Conservation (phyloP, 2,888 invertebrate species). For the Frankliniella fusca region DNA sequence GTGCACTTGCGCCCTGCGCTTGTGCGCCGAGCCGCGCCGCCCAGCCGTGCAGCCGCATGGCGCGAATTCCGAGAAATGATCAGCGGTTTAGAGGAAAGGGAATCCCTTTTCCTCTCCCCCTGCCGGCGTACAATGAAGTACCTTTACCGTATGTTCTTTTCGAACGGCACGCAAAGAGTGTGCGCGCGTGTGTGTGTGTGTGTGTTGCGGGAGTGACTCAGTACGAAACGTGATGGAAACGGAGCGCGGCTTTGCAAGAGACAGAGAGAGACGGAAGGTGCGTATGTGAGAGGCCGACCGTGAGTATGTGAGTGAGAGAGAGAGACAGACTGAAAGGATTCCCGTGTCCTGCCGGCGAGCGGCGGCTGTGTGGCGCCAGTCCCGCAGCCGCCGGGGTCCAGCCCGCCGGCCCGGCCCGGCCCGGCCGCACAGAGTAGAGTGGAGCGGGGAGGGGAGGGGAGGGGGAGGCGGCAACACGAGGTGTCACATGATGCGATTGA, state of each 20-base stretch:
- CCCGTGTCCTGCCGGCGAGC: not conserved
- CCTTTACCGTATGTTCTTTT: not conserved
- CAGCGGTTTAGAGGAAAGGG: not conserved
- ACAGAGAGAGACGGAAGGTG: not conserved
- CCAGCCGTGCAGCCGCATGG: not conserved
- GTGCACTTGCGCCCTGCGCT: not conserved
- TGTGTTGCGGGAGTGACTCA: not conserved
- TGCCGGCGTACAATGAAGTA: not conserved
- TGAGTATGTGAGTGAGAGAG: not conserved
- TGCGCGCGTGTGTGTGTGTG: not conserved
- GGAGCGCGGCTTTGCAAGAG: not conserved
- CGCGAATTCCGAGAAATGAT: not conserved
- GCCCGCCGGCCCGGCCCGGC: not conserved
- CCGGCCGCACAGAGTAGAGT: not conserved
- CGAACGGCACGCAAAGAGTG: not conserved
- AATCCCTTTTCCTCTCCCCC: not conserved
- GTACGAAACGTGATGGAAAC: not conserved
- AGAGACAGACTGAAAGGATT: conserved; percentile 9
- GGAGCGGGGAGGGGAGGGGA: not conserved
- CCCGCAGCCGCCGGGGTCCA: not conserved
- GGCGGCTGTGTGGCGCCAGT: conserved; percentile 16
- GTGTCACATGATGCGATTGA: not conserved
- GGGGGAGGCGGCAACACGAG: not conserved
- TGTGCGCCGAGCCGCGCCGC: too few relatives aligned
- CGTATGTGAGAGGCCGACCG: not conserved